Base-by-base conservation (phyloP, 2,113 vertebrate genomes). In the Pachypanchax playfairii region DNA sequence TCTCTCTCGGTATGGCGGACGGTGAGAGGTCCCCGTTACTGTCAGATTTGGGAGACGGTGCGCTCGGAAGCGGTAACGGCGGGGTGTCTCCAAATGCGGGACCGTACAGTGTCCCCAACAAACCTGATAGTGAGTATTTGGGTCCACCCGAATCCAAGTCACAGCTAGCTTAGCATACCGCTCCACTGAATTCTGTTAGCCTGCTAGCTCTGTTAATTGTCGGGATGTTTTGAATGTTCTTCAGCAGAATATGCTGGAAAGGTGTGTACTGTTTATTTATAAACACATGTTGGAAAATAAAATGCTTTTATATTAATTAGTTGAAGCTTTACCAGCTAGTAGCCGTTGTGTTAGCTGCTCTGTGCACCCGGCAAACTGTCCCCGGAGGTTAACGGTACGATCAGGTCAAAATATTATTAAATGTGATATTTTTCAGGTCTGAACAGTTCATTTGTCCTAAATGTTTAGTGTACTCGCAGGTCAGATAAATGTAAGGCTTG, bases 21-120 rank as follows among this genome's bases (percentile, higher is more conserved):
- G 92, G 92, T 52, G 92, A 93, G 90, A 89, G 92, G 78, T 93
- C 92, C 72, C 92, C 92, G 70, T 70, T 93, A 57, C 88, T 93
- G 20, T 92, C 92, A 11, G 92, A 93, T 47, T 85, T 92, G 49
- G 91, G 92, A 56, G 92, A 93, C 61, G 92, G 89, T 43, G 86
- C 70, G 48, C 73, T 86, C 1, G 82, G 89, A 44, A 86, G 87
- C 67, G 88, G 91, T 13, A 89, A 83, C 85, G 88, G 90, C 31
- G 91, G 88, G 12, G 39, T 89, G 77, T 90, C 91, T 36, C 91
- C 91, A 10, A 85, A 87, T 3, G 75, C 87, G 0, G 83, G 81
- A 61, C 81, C 88, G 3, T 91, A 90, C 66, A 77, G 89, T 17
- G 84, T 79, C 11, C 89, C 89, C 39, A 92, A 65, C 85, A 93